Evolutionary conservation across 2,888 invertebrate species (phyloP), one percentile per base, ranked within the genome.

Genomic region (Diachrysia chrysitis): DNA sequence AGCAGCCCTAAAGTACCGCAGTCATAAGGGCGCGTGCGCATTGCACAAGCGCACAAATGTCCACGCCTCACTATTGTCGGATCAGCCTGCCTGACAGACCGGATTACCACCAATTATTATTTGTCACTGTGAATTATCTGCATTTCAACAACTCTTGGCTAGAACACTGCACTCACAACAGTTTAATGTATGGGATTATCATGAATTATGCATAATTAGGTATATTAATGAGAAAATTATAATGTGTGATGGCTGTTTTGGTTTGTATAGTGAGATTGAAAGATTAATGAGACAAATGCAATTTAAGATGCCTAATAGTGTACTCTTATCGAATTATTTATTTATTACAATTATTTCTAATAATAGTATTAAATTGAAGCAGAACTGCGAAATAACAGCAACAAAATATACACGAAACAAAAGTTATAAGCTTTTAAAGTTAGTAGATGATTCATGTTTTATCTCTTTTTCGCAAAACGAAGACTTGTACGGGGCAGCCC

Each of bases 71-170:
- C 66, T 60, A 73, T 68, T 79, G 73, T 76, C 64, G n/a, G 65
- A 69, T 66, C 63, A 32, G 19, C 17, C 53, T 71, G 71, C 66
- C 67, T 67, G 59, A 69, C 65, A 58, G 55, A 37, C 56, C 51
- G 42, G 60, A 75, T 73, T 71, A 67, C 37, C 58, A 23, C 58
- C 71, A 73, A 69, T 76, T 71, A 71, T 73, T 75, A 73, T 79
- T 79, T 74, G 71, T 71, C 77, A 77, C 37, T 51, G 59, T 64
- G 59, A 73, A 73, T 77, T 77, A 73, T 76, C 60, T 66, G 58
- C 60, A 9, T 68, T 48, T 51, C 10, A 23, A 57, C 29, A 10
- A 7, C 42, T 46, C 55, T 19, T 21, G 19, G 21, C 21, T 12
- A 21, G 19, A 21, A 21, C 21, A 21, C 12, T 0, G 48, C 48